These are phyloP conservation scores for Alligator mississippiensis DNA, from an alignment of 2,113 vertebrate genomes.

Conservation along the genomic window DNA sequence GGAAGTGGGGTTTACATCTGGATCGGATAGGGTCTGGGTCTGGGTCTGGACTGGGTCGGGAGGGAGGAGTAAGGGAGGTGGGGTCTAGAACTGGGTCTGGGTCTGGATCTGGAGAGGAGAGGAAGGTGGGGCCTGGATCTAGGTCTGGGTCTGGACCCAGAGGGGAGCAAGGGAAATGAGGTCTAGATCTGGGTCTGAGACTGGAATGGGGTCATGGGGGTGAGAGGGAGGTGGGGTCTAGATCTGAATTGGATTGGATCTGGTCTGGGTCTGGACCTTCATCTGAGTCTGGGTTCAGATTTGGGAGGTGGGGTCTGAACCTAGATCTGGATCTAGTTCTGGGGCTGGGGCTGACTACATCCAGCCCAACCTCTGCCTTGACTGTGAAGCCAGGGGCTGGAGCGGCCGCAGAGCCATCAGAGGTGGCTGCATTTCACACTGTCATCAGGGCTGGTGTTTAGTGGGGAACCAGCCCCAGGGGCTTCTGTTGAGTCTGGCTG, in stretches of 20 bases:
- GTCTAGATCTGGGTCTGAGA: too few species aligned
- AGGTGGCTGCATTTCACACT: neutral
- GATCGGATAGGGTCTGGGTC: too few species aligned
- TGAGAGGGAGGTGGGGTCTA: neutral
- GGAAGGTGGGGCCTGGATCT: too few species aligned
- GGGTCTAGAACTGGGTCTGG: too few species aligned
- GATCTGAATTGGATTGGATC: too few species aligned
- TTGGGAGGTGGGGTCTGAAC: neutral
- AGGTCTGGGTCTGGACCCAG: too few species aligned
- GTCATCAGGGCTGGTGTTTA: neutral
- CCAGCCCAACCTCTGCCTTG: neutral
- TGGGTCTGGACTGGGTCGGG: too few species aligned
- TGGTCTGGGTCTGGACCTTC: too few species aligned
- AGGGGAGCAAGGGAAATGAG: too few species aligned
- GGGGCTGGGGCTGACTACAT: neutral
- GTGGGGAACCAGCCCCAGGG: neutral
- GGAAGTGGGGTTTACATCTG: too few species aligned
- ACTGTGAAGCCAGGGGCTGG: neutral
- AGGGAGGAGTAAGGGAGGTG: too few species aligned
- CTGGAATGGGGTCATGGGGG: neutral
- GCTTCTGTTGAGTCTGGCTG: neutral
- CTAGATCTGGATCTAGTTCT: neutral
- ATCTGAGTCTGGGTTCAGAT: neutral
- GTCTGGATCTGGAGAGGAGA: too few species aligned
- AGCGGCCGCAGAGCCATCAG: neutral